These are phyloP conservation scores for Hippocampus kuda DNA, from an alignment of 2,797 vertebrate genomes.

Conservation along the genomic window DNA sequence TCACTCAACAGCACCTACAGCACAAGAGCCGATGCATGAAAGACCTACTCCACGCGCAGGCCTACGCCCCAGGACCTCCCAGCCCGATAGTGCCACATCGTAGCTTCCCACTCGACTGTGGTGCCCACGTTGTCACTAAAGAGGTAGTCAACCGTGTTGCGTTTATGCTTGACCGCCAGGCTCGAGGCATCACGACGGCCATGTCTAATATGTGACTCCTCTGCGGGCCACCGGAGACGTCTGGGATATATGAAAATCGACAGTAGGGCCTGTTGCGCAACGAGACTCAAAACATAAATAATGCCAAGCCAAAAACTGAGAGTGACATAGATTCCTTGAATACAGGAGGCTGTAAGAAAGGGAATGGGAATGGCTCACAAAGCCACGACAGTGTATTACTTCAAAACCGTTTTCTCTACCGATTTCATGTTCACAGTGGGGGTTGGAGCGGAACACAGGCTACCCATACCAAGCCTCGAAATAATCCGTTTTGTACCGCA, in stretches of 20 bases:
- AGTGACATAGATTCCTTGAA: no score
- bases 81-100: conserved; percentile 42
- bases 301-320: conserved; percentile 11
- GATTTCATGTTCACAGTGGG: no score
- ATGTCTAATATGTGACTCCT: conserved; percentile 32
- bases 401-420: no score
- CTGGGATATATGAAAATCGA: conserved; percentile 34
- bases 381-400: no score
- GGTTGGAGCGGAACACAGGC: no score
- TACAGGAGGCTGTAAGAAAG: no score
- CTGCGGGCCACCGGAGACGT: conserved; percentile 43
- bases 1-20: no score
- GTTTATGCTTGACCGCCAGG: conserved; percentile 46
- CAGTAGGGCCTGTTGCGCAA: conserved; percentile 20
- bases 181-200: conserved; percentile 23
- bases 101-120: conserved; percentile 45
- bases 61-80: conserved; percentile 35
- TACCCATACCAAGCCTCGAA: no score
- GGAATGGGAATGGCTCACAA: no score
- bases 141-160: conserved; percentile 55
- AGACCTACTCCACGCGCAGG: conserved; percentile 39
- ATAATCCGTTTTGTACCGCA: no score
- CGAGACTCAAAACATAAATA: conserved; percentile 13
- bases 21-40: conserved; percentile 34
- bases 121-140: conserved; percentile 54